Conservation (phyloP, 2,888 invertebrate species). For the Xanthia icteritia region DNA sequence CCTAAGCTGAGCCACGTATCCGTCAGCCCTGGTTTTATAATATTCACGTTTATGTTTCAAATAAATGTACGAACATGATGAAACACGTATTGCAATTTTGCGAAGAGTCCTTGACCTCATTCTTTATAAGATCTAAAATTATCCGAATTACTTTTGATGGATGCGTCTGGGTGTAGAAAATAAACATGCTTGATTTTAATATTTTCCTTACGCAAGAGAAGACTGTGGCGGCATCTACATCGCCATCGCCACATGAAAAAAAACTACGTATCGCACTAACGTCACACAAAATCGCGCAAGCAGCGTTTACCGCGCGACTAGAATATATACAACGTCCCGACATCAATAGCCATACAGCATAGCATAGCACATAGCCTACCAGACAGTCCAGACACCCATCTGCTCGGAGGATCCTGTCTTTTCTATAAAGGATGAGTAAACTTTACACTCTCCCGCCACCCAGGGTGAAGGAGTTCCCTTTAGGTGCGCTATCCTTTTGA, state of each 20-base stretch:
- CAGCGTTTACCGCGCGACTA: too few species aligned
- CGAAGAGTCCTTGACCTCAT: conserved; percentile 8
- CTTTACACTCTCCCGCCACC: too few species aligned
- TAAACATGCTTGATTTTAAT: neutral
- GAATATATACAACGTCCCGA: too few species aligned
- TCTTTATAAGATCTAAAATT: neutral
- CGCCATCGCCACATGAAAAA: too few species aligned
- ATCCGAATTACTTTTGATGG: conserved; percentile 8
- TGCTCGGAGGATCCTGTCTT: too few species aligned
- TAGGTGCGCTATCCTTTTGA: neutral
- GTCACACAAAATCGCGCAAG: too few species aligned
- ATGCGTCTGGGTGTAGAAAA: neutral
- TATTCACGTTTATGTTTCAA: neutral
- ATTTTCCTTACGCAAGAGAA: neutral
- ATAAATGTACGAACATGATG: neutral
- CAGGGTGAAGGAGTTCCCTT: neutral
- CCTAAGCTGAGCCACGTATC: neutral
- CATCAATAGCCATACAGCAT: too few species aligned
- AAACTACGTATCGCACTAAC: too few species aligned
- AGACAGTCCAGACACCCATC: too few species aligned
- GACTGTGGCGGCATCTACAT: too few species aligned
- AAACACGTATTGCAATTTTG: conserved; percentile 6
- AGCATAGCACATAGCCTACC: too few species aligned
- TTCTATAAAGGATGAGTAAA: too few species aligned
- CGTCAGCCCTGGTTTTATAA: neutral